phyloP scores from a whole-genome alignment of 2,888 invertebrate species.

The Lasioglossum figueresi region DNA sequence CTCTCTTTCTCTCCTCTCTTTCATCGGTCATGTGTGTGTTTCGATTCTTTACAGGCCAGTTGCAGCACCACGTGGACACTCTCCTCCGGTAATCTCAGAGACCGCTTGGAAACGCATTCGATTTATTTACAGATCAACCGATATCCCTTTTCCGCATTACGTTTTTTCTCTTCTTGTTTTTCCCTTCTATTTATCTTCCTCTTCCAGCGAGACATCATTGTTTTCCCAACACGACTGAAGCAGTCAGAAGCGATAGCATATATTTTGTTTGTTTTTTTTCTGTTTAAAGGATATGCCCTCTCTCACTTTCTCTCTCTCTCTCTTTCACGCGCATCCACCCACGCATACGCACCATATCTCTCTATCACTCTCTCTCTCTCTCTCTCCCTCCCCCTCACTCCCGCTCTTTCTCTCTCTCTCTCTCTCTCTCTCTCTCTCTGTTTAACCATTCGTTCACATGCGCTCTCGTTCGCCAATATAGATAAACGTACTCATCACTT shows the following conservation, averaged over 20 bases:
- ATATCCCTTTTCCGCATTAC: constrained; percentile 53
- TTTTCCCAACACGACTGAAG: constrained; percentile 69
- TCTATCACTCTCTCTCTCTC: neutral
- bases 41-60: constrained; percentile 49
- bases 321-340: constrained; percentile 5
- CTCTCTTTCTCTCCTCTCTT: neutral
- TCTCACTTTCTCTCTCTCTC: constrained; percentile 9
- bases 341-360: constrained; percentile 4
- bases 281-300: constrained; percentile 33
- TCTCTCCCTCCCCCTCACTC: too few species aligned
- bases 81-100: constrained; percentile 23
- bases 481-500: constrained; percentile 54
- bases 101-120: constrained; percentile 44
- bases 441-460: constrained; percentile 4
- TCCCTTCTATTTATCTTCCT: constrained; percentile 36
- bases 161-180: constrained; percentile 50
- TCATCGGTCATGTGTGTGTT: neutral
- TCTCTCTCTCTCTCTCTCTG: neutral
- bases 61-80: constrained; percentile 52
- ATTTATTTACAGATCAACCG: constrained; percentile 45
- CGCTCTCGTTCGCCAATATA: constrained; percentile 20
- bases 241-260: constrained; percentile 67
- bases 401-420: too few species aligned
- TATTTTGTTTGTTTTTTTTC: constrained; percentile 44
- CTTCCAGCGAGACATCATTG: constrained; percentile 31